Evolutionary conservation across 1,140 invertebrate genomes (phyloP).

Genomic region (Chlorops oryzae): DNA sequence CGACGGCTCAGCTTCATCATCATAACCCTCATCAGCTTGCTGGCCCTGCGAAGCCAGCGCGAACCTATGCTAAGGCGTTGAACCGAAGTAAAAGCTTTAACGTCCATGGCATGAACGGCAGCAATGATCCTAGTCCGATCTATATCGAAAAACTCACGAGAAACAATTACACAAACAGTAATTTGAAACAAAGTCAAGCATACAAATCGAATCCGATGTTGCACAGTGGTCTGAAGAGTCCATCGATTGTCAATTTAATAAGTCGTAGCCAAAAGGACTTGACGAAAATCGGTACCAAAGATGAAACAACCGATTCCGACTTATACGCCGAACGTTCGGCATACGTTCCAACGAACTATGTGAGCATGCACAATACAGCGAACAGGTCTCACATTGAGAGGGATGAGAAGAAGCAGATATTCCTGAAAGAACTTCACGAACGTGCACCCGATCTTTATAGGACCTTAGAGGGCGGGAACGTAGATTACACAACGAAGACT

Average conservation of each 20-base stretch:
- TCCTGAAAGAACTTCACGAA: slow-evolving; percentile 64
- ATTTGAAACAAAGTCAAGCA: slow-evolving; percentile 32
- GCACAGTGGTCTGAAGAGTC: slow-evolving; percentile 65
- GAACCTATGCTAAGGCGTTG: slow-evolving; percentile 65
- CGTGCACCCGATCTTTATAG: slow-evolving; percentile 69
- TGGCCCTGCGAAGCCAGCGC: slow-evolving; percentile 64
- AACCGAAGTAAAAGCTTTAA: slow-evolving; percentile 80
- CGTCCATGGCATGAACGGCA: slow-evolving; percentile 57
- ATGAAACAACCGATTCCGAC: slow-evolving; percentile 17
- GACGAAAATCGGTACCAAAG: slow-evolving; percentile 48
- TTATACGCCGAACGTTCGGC: slow-evolving; percentile 3
- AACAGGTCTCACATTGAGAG: background rate
- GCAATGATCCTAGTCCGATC: slow-evolving; percentile 47
- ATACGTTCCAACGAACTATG: background rate
- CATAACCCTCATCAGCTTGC: slow-evolving; percentile 51
- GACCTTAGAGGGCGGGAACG: slow-evolving; percentile 60
- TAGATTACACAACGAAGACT: slow-evolving; percentile 35
- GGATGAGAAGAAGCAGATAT: slow-evolving; percentile 60
- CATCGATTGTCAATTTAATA: slow-evolving; percentile 75
- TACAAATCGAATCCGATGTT: slow-evolving; percentile 65
- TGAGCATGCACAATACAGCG: background rate
- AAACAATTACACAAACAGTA: slow-evolving; percentile 33
- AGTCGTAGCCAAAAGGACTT: slow-evolving; percentile 73
- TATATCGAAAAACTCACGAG: slow-evolving; percentile 45
- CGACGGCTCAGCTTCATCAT: slow-evolving; percentile 6